Conservation (phyloP, 1,140 invertebrate genomes). For the Asobara japonica region DNA sequence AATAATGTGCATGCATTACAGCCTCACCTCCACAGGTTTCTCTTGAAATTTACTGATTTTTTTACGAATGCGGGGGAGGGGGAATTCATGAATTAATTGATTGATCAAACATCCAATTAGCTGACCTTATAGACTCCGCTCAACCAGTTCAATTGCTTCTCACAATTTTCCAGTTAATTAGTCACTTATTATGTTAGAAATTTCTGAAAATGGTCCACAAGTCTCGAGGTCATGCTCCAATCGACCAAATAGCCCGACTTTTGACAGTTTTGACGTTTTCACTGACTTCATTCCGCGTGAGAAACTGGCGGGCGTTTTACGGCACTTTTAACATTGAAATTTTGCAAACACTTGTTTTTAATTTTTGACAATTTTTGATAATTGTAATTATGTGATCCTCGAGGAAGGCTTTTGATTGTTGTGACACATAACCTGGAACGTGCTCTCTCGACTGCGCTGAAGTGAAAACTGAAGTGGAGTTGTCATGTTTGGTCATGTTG, state of each 20-base stretch:
- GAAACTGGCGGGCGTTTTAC: neutral
- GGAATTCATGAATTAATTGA: neutral
- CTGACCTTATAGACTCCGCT: too few relatives aligned
- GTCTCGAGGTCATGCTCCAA: conserved; percentile 12
- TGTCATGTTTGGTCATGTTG: neutral
- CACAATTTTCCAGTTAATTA: neutral
- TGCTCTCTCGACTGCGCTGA: neutral
- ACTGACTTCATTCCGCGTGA: neutral
- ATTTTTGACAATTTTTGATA: too few relatives aligned
- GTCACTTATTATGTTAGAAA: neutral
- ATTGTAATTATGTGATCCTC: neutral
- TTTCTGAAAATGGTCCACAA: conserved; percentile 4
- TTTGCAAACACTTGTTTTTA: too few relatives aligned
- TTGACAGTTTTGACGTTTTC: neutral
- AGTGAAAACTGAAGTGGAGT: conserved; percentile 2
- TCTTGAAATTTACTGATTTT: neutral
- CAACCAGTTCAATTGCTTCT: too few relatives aligned
- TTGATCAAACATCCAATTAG: too few relatives aligned
- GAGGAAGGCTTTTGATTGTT: neutral
- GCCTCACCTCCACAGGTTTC: conserved; percentile 33
- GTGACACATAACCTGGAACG: conserved; percentile 9
- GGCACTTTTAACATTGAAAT: neutral
- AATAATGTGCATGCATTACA: neutral
- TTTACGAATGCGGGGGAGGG: neutral
- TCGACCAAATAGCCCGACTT: neutral